Evolutionary conservation across 2,888 invertebrate genomes (phyloP), one percentile per base, ranked within the genome.

Genomic region (Harmothoe impar): DNA sequence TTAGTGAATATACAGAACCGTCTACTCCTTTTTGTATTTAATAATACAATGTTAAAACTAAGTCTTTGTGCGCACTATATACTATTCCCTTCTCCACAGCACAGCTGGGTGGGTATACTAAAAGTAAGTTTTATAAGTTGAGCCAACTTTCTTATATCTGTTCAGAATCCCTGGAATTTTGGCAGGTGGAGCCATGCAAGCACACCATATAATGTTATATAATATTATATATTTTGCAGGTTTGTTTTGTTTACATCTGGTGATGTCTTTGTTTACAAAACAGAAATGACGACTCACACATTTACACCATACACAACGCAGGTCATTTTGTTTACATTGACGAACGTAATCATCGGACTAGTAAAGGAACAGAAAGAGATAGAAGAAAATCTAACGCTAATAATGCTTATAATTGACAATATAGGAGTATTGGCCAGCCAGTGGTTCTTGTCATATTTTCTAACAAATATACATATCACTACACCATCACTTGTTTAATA

Each of bases 381-480:
- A 35, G 20, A 23, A 56, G 56, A 54, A 31, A 25, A 31, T n/a
- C 52, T 86, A 56, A 31, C 23, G 52, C 86, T 52, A 86, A 12
- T 35, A 78, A 78, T 31, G 35, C 20, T 31, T n/a, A 86, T 52
- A 3, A 56, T 54, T 29, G 56, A 54, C 56, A 86, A 86, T 86
- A 54, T 86, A 54, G 86, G 56, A 86, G 56, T 56, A 54, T 52
- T 86, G 86, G 54, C 86, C 86, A 86, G 86, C 86, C 86, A 86
- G 86, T 86, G 15, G 20, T 33, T 84, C 33, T 77, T 77, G 0
- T 43, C 43, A 33, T 81, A 23, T 51, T 86, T 54, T 29, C 52
- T 54, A 52, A 86, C 86, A 54, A 86, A 54, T 86, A 54, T 86
- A 86, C 86, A 86, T 86, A 86, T 86, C 86, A 86, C 86, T 86